Percentiles rank a stretch among this genome's conserved stretches.
Conservation (phyloP, 2,888 invertebrate species). For the Liopterus haemorrhoidalis region DNA sequence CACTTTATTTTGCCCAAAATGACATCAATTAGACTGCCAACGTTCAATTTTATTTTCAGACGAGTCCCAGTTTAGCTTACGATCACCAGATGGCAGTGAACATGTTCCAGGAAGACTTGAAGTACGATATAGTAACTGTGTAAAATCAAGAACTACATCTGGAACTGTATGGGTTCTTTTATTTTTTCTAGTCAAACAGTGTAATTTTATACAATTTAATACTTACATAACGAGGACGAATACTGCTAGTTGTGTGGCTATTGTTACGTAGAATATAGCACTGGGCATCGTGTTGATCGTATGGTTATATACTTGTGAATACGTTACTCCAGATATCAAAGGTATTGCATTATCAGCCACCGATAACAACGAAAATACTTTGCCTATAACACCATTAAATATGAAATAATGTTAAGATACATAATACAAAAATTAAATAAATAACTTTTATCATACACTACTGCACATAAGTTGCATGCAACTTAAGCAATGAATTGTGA, state of each 20-base stretch:
- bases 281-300: conserved; percentile 55
- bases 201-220: too few relatives aligned
- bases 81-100: too few relatives aligned
- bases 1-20: too few relatives aligned
- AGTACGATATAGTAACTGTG: too few relatives aligned
- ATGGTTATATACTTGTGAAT: conserved; percentile 66
- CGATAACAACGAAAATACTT: conserved; percentile 69
- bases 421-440: neutral
- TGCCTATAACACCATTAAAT: conserved; percentile 53
- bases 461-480: neutral
- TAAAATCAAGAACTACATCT: too few relatives aligned
- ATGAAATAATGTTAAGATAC: neutral
- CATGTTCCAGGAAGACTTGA: too few relatives aligned
- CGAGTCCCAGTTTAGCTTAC: too few relatives aligned
- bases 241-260: conserved; percentile 62
- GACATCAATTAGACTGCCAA: too few relatives aligned
- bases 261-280: conserved; percentile 67
- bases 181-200: too few relatives aligned
- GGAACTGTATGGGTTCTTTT: too few relatives aligned
- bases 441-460: neutral
- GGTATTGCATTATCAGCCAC: conserved; percentile 78
- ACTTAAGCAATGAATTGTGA: too few relatives aligned
- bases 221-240: conserved; percentile 64
- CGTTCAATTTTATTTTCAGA: too few relatives aligned
- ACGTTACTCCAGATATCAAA: conserved; percentile 65